phyloP scores from a whole-genome alignment of 1,140 invertebrate genomes.

The Campoletis sonorensis region DNA sequence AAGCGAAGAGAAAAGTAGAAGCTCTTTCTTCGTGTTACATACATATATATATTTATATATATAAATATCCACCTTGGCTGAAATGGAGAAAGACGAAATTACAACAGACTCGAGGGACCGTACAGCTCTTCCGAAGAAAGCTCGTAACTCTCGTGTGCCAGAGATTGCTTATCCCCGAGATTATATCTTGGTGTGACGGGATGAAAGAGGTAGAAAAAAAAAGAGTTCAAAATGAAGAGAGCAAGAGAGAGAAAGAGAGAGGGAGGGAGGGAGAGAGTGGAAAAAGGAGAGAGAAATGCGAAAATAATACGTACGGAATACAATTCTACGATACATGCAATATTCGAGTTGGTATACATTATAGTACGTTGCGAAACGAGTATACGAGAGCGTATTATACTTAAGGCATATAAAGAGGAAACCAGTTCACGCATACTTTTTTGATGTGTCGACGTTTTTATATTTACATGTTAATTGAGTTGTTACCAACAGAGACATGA shows the following conservation, averaged over 20 bases:
- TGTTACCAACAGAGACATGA: not conserved
- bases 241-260: not conserved
- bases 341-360: not conserved
- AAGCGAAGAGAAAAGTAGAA: not conserved
- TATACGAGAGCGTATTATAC: not conserved
- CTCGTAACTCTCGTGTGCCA: conserved; percentile 24
- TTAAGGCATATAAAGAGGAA: too few relatives aligned
- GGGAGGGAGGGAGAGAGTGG: too few relatives aligned
- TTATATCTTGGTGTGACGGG: conserved; percentile 28
- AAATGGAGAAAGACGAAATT: conserved; percentile 34
- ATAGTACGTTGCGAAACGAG: not conserved
- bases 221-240: not conserved
- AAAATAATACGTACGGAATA: conserved; percentile 17
- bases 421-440: conserved; percentile 5
- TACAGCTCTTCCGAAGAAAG: conserved; percentile 24
- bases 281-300: not conserved
- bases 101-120: conserved; percentile 25
- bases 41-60: not conserved
- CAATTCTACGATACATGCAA: not conserved
- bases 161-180: conserved; percentile 33
- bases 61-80: not conserved
- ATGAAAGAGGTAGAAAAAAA: not conserved
- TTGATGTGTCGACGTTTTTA: conserved; percentile 11
- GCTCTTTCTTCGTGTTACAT: not conserved
- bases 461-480: conserved; percentile 24